Evolutionary conservation across 2,888 invertebrate genomes (phyloP), one percentile per base, ranked within the genome.

Genomic region (Ectobius pallidus): DNA sequence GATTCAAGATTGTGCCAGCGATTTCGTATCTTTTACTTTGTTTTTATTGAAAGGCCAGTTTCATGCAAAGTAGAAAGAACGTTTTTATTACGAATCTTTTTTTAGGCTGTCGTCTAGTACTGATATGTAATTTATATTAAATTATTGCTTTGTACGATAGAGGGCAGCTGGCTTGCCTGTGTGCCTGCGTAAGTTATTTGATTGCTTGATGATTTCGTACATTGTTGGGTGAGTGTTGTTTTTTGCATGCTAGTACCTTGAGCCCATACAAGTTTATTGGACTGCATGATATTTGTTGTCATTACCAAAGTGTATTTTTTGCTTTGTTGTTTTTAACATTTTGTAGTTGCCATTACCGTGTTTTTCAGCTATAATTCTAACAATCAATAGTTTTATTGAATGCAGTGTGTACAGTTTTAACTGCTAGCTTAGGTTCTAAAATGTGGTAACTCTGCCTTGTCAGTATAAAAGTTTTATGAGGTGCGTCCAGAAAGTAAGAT

Each of bases 291-390:
- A n/a, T 30, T 1, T 4, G 18, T 58, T 30, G 3, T 30, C 27
- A 7, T 58, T 58, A 30, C 58, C 58, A 58, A 30, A 58, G 58
- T 58, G 7, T 58, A 30, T 58, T 9, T 30, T 14, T 27, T 14
- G n/a, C 3, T 14, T 11, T 25, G 1, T 22, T 20, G 16, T 58
- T 30, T n/a, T 30, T 25, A 58, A 4, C 22, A 25, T 25, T 20
- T 9, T 30, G 32, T 58, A 22, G 52, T 52, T 25, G 22, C 52
- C 49, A n/a, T 30, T 58, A 58, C 58, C 58, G 16, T 58, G 58
- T 58, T 58, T 55, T 58, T 58, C 58, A 58, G 32, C n/a, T 2
- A 11, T 22, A n/a, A n/a, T n/a, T n/a, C n/a, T n/a, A n/a, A n/a
- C n/a, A n/a, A n/a, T n/a, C n/a, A n/a, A n/a, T n/a, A n/a, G n/a